Conservation (phyloP, 2,113 vertebrate species). For the Malaclemys terrapin region DNA sequence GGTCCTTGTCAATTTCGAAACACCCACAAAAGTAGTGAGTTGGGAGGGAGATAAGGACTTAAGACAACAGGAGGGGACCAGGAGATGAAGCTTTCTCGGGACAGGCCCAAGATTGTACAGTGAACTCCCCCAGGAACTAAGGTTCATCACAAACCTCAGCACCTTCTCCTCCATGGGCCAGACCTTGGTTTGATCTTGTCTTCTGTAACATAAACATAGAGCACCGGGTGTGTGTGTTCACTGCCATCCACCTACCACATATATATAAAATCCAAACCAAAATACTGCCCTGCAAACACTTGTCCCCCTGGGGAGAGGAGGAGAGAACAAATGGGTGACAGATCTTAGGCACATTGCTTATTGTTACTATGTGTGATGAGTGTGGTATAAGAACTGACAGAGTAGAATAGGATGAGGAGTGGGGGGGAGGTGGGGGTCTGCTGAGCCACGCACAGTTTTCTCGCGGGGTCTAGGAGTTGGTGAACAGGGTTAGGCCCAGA, state of each 20-base stretch:
- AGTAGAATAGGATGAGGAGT: background rate
- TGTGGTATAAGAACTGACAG: background rate
- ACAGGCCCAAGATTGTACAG: background rate
- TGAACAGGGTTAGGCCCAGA: background rate
- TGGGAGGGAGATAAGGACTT: background rate
- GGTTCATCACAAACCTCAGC: background rate
- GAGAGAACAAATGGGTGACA: background rate
- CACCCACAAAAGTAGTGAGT: no score
- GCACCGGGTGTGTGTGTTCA: background rate
- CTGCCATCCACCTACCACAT: fast-evolving
- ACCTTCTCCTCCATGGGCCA: background rate
- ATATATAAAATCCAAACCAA: fast-evolving
- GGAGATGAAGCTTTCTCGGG: background rate
- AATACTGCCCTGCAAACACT: fast-evolving
- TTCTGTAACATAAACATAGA: background rate
- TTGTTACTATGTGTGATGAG: no score
- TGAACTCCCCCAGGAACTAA: background rate
- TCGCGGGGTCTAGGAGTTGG: background rate
- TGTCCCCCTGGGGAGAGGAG: fast-evolving
- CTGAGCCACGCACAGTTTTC: background rate
- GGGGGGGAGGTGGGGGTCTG: background rate
- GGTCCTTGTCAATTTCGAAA: background rate
- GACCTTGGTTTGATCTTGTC: fast-evolving
- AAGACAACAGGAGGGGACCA: background rate
- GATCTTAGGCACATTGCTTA: background rate